phyloP scores from a whole-genome alignment of 2,888 invertebrate species.

The Seira musarum region DNA sequence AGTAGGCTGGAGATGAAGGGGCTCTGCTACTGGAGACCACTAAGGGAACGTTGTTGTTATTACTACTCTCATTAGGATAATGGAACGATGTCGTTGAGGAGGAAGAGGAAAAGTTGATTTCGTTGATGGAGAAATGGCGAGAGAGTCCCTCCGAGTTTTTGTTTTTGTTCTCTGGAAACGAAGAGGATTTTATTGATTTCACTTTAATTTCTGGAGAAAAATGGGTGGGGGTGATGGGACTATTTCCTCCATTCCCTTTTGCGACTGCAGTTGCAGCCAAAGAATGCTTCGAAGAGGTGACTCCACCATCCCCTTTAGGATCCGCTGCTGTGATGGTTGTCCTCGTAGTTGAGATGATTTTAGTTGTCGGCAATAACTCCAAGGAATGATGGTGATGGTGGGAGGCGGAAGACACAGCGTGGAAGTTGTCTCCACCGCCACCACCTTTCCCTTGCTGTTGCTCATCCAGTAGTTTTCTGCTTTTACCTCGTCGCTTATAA shows the following conservation, averaged over 20 bases:
- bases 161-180: not conserved
- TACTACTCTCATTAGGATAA: slow-evolving; percentile 48
- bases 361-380: too few species aligned
- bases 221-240: slow-evolving; percentile 18
- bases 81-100: slow-evolving; percentile 41
- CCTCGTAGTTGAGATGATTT: slow-evolving; percentile 25
- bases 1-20: slow-evolving; percentile 12
- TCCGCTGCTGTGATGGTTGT: slow-evolving; percentile 29
- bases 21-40: not conserved
- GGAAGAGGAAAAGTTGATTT: slow-evolving; percentile 16
- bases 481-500: too few species aligned
- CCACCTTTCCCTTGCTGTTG: too few species aligned
- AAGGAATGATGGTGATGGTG: too few species aligned
- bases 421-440: too few species aligned
- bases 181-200: slow-evolving; percentile 48
- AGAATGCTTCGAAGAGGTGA: not conserved
- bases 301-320: slow-evolving; percentile 6
- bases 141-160: slow-evolving; percentile 18
- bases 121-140: too few species aligned
- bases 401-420: too few species aligned
- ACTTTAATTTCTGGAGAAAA: slow-evolving; percentile 31
- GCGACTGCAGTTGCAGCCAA: slow-evolving; percentile 1
- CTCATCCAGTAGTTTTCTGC: too few species aligned
- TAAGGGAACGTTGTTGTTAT: not conserved
- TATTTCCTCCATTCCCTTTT: too few species aligned